These are phyloP conservation scores for Drosophila fuyamai DNA, from an alignment of 1,140 invertebrate genomes.

Conservation along the genomic window DNA sequence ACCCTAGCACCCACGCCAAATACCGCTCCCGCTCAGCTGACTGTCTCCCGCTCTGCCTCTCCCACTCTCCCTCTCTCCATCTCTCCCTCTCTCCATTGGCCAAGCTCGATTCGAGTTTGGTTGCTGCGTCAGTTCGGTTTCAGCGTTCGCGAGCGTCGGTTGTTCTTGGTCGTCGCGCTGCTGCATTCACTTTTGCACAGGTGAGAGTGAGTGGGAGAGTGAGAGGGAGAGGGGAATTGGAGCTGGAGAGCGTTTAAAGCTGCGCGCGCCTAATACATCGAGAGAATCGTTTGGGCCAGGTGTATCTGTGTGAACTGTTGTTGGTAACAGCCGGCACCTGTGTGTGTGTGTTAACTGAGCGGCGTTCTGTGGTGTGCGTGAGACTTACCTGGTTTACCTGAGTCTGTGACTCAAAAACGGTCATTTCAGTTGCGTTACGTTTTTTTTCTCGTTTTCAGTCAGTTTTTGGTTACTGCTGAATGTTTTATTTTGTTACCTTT, in stretches of 20 bases:
- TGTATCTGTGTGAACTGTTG: conserved; percentile 52
- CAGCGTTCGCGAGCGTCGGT: conserved; percentile 50
- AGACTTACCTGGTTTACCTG: conserved; percentile 50
- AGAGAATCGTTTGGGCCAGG: conserved; percentile 35
- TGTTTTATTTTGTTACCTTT: conserved; percentile 38
- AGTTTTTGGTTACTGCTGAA: conserved; percentile 20
- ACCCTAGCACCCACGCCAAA: neutral
- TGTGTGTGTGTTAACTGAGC: conserved; percentile 69
- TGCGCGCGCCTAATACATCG: conserved; percentile 57
- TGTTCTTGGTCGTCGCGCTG: conserved; percentile 8
- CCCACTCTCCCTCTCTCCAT: too few relatives aligned
- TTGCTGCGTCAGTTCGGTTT: too few relatives aligned
- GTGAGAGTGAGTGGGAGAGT: neutral
- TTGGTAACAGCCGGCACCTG: conserved; percentile 63
- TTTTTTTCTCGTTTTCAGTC: conserved; percentile 55
- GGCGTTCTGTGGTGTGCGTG: conserved; percentile 40
- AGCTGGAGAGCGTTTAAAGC: conserved; percentile 38
- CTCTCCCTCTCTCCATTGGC: too few relatives aligned
- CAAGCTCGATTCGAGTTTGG: too few relatives aligned
- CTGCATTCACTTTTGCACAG: neutral
- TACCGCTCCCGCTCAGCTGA: conserved; percentile 2
- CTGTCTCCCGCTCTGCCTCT: neutral
- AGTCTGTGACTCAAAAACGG: conserved; percentile 68
- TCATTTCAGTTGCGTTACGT: conserved; percentile 74
- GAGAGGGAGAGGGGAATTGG: too few relatives aligned